Conservation (phyloP, 2,797 vertebrate genomes). For the Ictinia mississippiensis region DNA sequence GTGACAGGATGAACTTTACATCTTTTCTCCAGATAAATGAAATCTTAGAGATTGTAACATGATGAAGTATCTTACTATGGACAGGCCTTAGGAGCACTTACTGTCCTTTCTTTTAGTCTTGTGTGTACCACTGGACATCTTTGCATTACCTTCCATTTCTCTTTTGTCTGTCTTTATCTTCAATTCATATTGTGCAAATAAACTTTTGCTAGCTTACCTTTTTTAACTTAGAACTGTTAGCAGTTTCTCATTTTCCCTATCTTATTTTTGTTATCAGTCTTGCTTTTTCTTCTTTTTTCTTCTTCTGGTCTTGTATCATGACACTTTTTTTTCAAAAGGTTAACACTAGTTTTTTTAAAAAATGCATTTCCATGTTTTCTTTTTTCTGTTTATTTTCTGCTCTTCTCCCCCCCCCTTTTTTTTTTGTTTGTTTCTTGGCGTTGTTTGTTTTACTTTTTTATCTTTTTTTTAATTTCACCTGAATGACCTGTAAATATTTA, state of each 20-base stretch:
- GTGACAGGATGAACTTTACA: not conserved
- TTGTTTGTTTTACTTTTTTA: not conserved
- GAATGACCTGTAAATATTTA: not conserved
- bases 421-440: not conserved
- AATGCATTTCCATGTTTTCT: rapidly evolving
- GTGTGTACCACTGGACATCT: not conserved
- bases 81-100: not conserved
- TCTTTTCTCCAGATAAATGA: not conserved
- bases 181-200: not conserved
- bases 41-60: not conserved
- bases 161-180: not conserved
- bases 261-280: not conserved
- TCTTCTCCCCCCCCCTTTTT: not conserved
- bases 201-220: not conserved
- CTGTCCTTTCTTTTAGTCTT: not conserved
- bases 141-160: not conserved
- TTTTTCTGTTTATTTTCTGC: not conserved
- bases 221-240: not conserved
- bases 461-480: not conserved
- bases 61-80: not conserved
- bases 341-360: rapidly evolving
- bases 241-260: not conserved
- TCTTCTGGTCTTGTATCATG: not conserved
- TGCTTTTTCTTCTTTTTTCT: not conserved
- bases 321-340: rapidly evolving